These are phyloP conservation scores for Dasysyrphus albostriatus DNA, from an alignment of 2,888 invertebrate species.

Conservation along the genomic window DNA sequence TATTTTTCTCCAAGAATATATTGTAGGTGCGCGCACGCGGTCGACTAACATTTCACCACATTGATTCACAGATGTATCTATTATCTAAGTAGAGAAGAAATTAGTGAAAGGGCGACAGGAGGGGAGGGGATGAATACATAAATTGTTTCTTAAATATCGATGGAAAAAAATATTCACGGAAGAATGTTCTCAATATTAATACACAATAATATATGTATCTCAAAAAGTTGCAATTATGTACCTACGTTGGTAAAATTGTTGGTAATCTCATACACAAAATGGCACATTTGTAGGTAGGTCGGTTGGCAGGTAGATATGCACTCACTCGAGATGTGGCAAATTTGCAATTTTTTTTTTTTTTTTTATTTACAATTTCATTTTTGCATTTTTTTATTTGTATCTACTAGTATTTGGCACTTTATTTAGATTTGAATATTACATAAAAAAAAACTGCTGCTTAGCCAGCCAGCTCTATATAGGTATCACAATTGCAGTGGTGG, in stretches of 20 bases:
- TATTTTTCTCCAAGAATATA: not conserved
- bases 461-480: not conserved
- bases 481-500: conserved; percentile 9
- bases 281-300: not conserved
- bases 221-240: not conserved
- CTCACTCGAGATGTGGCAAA: not conserved
- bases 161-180: conserved; percentile 7
- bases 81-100: not conserved
- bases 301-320: not conserved
- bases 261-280: conserved; percentile 3
- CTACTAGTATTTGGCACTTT: not conserved
- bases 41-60: not conserved
- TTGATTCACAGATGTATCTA: not conserved
- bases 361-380: not conserved
- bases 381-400: not conserved
- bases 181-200: not conserved
- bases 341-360: not conserved
- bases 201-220: not conserved
- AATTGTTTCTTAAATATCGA: not conserved
- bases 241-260: not conserved
- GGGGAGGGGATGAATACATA: not conserved
- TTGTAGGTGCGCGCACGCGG: conserved; percentile 9
- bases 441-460: not conserved
- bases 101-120: not conserved
- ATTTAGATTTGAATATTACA: conserved; percentile 2